These are phyloP conservation scores for Beaufortia kweichowensis DNA, from an alignment of 2,113 vertebrate species.

Conservation along the genomic window DNA sequence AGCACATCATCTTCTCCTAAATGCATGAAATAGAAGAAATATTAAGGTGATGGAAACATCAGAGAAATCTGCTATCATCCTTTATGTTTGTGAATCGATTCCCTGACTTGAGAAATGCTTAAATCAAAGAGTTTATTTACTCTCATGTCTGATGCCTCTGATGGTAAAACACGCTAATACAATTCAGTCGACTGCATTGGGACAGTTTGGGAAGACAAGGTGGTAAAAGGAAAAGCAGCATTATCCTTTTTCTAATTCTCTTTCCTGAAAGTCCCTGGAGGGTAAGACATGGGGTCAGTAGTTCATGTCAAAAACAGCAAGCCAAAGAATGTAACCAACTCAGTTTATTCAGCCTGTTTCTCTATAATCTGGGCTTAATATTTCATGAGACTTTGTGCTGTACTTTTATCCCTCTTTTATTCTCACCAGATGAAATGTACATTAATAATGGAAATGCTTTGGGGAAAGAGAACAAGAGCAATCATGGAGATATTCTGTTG, in stretches of 20 bases:
- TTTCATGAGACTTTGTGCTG: slow-evolving; percentile 56
- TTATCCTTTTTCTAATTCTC: slow-evolving; percentile 13
- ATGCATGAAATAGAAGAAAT: slow-evolving; percentile 40
- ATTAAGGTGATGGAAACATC: slow-evolving; percentile 12
- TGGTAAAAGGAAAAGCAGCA: neutral
- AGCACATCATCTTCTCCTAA: slow-evolving; percentile 12
- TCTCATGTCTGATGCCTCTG: neutral
- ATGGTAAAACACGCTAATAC: slow-evolving; percentile 9
- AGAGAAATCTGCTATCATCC: slow-evolving; percentile 19
- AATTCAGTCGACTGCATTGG: slow-evolving; percentile 13
- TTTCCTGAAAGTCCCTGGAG: neutral
- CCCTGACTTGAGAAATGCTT: slow-evolving; percentile 3
- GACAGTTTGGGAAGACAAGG: neutral
- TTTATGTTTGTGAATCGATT: slow-evolving; percentile 29
- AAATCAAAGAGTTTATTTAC: slow-evolving; percentile 49
- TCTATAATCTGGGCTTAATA: slow-evolving; percentile 51
- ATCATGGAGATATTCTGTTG: slow-evolving; percentile 52
- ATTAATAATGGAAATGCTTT: slow-evolving; percentile 66
- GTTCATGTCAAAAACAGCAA: slow-evolving; percentile 27
- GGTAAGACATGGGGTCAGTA: slow-evolving; percentile 27
- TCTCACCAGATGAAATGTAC: slow-evolving; percentile 65
- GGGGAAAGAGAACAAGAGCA: slow-evolving; percentile 32
- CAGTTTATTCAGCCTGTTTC: slow-evolving; percentile 15
- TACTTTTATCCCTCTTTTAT: slow-evolving; percentile 52
- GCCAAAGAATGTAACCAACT: slow-evolving; percentile 17